These are phyloP conservation scores for Colaptes auratus DNA, from an alignment of 2,113 vertebrate species.

Conservation along the genomic window DNA sequence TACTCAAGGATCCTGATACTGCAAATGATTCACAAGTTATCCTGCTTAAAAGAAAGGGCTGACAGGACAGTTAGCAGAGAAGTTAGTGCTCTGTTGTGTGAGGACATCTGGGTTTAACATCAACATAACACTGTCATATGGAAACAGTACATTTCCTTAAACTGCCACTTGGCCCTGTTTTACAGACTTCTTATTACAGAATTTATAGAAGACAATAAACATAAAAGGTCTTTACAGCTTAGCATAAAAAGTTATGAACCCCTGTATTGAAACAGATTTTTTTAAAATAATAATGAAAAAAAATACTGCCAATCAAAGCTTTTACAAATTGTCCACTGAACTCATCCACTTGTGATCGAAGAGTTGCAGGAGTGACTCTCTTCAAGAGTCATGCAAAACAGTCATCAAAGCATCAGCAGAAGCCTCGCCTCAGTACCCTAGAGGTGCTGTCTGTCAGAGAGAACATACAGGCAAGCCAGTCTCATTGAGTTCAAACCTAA, in stretches of 20 bases:
- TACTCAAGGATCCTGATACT: neutral
- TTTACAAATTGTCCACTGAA: neutral
- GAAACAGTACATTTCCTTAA: neutral
- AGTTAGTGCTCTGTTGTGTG: neutral
- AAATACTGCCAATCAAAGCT: neutral
- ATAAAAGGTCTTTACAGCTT: neutral
- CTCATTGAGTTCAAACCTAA: neutral
- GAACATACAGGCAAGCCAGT: neutral
- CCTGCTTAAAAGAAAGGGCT: neutral
- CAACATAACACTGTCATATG: neutral
- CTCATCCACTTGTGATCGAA: neutral
- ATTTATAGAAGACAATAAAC: neutral
- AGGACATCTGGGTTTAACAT: neutral
- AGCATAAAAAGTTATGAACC: neutral
- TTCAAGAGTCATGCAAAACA: neutral
- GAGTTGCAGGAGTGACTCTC: neutral
- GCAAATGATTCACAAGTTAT: neutral
- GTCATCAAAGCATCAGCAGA: neutral
- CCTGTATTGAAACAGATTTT: neutral
- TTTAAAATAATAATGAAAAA: neutral
- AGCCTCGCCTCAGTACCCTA: neutral
- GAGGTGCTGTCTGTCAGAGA: neutral
- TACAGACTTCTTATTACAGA: neutral
- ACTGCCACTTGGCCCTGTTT: neutral
- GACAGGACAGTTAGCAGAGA: neutral